These are phyloP conservation scores for Poeciliopsis infans DNA, from an alignment of 2,797 vertebrate species.

Conservation along the genomic window DNA sequence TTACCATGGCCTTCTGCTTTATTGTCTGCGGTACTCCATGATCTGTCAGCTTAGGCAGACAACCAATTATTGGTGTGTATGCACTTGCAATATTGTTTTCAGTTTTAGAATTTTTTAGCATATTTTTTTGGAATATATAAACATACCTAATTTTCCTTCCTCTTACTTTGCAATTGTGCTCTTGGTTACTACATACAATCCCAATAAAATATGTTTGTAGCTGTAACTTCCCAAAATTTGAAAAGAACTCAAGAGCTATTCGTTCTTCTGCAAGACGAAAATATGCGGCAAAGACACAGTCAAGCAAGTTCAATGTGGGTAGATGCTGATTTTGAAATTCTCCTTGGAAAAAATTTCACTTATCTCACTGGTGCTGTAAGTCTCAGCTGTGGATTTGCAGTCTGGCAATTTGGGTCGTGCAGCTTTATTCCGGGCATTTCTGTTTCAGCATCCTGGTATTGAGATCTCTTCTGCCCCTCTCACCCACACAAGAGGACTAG, in stretches of 20 bases:
- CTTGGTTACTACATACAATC: neutral
- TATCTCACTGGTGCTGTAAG: constrained; percentile 25
- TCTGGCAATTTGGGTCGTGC: constrained; percentile 52
- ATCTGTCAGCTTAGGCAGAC: neutral
- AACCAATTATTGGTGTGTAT: neutral
- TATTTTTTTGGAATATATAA: too few relatives aligned
- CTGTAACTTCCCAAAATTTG: neutral
- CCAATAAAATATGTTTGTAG: neutral
- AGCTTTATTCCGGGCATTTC: constrained; percentile 63
- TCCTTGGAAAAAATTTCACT: constrained; percentile 47
- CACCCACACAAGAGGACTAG: constrained; percentile 87
- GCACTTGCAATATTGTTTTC: neutral
- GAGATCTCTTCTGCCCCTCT: constrained; percentile 82
- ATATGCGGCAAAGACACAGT: constrained; percentile 11
- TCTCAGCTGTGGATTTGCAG: constrained; percentile 32
- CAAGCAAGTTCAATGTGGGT: constrained; percentile 13
- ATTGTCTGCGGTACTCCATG: neutral
- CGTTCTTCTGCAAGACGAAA: constrained; percentile 29
- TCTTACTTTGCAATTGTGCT: too few relatives aligned
- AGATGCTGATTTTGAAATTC: constrained; percentile 26
- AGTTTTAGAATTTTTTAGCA: neutral
- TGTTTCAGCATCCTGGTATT: constrained; percentile 65
- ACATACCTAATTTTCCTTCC: too few relatives aligned
- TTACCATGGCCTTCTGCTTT: neutral
- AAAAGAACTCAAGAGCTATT: neutral